These are phyloP conservation scores for Sebastes goodei DNA, from an alignment of 2,797 vertebrate species.

Conservation along the genomic window DNA sequence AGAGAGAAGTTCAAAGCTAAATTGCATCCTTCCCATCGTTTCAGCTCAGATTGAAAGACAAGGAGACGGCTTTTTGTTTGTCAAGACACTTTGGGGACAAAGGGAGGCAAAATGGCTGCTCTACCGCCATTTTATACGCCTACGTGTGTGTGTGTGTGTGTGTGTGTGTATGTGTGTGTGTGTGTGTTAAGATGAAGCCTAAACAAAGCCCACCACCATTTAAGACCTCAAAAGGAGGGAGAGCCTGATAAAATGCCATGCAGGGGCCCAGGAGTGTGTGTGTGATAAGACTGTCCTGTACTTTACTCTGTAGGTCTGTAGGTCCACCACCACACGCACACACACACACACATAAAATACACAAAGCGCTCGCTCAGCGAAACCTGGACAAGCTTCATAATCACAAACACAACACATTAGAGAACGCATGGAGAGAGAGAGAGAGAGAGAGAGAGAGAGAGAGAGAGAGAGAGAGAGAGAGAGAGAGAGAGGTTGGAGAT, in stretches of 20 bases:
- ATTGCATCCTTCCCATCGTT: background rate
- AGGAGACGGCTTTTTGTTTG: constrained; percentile 4
- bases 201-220: constrained; percentile 47
- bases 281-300: background rate
- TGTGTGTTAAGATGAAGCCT: constrained; percentile 25
- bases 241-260: constrained; percentile 56
- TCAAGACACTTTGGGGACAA: constrained; percentile 15
- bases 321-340: background rate
- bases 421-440: background rate
- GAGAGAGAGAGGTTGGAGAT: constrained; percentile 1
- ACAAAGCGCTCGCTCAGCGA: background rate
- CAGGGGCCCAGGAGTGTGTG: constrained; percentile 29
- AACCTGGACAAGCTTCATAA: background rate
- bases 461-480: background rate
- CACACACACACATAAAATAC: background rate
- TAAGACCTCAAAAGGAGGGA: constrained; percentile 30
- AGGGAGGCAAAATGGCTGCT: constrained; percentile 11
- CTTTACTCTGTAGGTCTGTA: constrained; percentile 1
- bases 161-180: background rate
- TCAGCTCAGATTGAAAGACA: constrained; percentile 5
- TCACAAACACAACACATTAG: constrained; percentile 32
- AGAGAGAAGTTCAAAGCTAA: constrained; percentile 33
- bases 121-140: background rate
- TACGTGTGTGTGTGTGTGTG: background rate
- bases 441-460: background rate